Evolutionary conservation across 2,113 vertebrate genomes (phyloP), one percentile per base, ranked within the genome.

Genomic region (Pseudorectes ferrugineus): DNA sequence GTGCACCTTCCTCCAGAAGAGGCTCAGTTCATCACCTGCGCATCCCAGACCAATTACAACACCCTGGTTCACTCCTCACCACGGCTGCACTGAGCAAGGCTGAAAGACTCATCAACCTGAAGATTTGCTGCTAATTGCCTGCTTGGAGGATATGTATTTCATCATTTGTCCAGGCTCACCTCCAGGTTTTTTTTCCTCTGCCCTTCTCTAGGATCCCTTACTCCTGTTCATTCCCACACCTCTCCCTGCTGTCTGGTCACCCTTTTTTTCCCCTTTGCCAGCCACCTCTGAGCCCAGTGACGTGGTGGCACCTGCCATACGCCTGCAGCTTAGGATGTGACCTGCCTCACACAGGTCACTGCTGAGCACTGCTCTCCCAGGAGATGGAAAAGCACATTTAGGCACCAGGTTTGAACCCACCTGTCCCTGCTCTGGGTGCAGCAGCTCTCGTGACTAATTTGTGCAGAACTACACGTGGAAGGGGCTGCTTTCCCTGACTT

Each of bases 1-100:
- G 59, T 45, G 22, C 46, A 62, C 22, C n/a, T 61, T 70, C 22
- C 45, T 49, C 76, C 25, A 70, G 68, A 45, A n/a, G 22, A 70
- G 17, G 35, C 9, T 18, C 76, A 43, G 40, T 79, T 61, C 42
- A 36, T 73, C 62, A 43, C 12, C 63, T 65, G 67, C 55, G 24
- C 46, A 62, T 38, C 46, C 12, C 66, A 67, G 51, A 74, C 8
- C 38, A 54, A 2, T 19, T n/a, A 72, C 23, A 59, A 3, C 23
- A 49, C 13, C 29, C 23, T 51, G 33, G 29, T n/a, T 87, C 38
- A 16, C 38, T 70, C 57, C 48, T 85, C 36, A 62, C 66, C 51
- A 19, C 0, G 0, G 20, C 21, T 67, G 33, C 66, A 71, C 23
- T 0, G 3, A 42, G 14, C 18, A 62, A 82, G 43, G 55, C 52